phyloP scores from a whole-genome alignment of 2,888 invertebrate genomes.

The Hyalella azteca region DNA sequence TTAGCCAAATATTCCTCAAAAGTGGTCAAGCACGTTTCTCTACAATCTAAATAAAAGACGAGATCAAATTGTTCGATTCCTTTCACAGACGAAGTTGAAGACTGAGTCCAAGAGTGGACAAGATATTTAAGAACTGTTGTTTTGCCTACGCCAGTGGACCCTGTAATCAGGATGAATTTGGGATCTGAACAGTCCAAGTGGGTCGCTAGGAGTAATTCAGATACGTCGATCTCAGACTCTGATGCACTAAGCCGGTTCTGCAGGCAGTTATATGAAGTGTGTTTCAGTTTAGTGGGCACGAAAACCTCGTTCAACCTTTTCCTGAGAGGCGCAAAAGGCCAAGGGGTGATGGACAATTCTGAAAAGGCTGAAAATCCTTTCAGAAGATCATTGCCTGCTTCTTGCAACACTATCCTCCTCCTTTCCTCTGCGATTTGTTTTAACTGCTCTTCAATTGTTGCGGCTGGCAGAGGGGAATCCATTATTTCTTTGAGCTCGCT shows the following conservation, averaged over 20 bases:
- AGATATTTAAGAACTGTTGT: neutral
- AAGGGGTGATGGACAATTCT: slow-evolving; percentile 10
- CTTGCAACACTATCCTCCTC: neutral
- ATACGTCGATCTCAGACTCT: neutral
- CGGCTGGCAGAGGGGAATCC: neutral
- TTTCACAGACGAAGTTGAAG: neutral
- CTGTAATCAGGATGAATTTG: neutral
- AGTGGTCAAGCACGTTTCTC: neutral
- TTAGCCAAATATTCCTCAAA: neutral
- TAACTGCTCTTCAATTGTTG: neutral
- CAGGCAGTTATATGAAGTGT: neutral
- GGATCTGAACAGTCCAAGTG: neutral
- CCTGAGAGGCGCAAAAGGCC: slow-evolving; percentile 16
- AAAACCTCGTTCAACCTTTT: neutral
- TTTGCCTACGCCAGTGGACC: neutral
- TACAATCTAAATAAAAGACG: slow-evolving; percentile 9
- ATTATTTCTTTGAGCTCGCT: neutral
- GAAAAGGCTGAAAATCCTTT: neutral
- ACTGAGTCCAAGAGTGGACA: neutral
- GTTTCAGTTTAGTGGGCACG: neutral
- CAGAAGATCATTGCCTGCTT: neutral
- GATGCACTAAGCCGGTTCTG: neutral
- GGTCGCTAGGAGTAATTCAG: neutral
- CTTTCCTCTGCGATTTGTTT: slow-evolving; percentile 7
- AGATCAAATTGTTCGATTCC: slow-evolving; percentile 15